phyloP scores from a whole-genome alignment of 2,888 invertebrate genomes.

The Oeneis ivallda region DNA sequence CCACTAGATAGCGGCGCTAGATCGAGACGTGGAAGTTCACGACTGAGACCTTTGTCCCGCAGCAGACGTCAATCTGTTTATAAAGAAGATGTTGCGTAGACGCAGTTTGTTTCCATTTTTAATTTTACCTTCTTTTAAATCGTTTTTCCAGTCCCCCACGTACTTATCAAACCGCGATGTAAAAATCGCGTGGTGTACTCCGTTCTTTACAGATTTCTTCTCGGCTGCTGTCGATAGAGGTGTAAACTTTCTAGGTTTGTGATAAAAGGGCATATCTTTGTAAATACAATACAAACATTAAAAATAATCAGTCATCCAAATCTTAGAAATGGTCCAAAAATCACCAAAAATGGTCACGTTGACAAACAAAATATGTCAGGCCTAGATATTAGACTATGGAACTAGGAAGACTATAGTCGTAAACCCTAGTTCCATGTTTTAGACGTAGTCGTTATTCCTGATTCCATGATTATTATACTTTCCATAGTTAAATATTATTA shows the following conservation, averaged over 20 bases:
- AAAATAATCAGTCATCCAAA: no score
- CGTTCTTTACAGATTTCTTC: constrained; percentile 77
- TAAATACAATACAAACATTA: not conserved
- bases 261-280: constrained; percentile 67
- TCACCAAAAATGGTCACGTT: not conserved
- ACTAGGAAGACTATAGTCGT: no score
- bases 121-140: constrained; percentile 70
- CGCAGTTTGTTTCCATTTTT: no score
- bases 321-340: not conserved
- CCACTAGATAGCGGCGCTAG: no score
- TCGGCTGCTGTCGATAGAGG: constrained; percentile 63
- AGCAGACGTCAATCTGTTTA: no score
- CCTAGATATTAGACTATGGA: not conserved
- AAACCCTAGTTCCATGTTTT: no score
- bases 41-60: no score
- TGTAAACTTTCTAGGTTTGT: constrained; percentile 64
- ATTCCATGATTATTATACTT: no score
- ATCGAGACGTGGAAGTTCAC: no score
- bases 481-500: no score
- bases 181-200: constrained; percentile 80
- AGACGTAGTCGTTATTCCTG: no score
- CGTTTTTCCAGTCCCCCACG: constrained; percentile 83
- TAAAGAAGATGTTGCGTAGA: no score
- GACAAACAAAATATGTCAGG: not conserved
- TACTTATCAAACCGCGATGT: constrained; percentile 78